Evolutionary conservation across 2,888 invertebrate genomes (phyloP), one percentile per base, ranked within the genome.

Genomic region (Coecobrya sp.): DNA sequence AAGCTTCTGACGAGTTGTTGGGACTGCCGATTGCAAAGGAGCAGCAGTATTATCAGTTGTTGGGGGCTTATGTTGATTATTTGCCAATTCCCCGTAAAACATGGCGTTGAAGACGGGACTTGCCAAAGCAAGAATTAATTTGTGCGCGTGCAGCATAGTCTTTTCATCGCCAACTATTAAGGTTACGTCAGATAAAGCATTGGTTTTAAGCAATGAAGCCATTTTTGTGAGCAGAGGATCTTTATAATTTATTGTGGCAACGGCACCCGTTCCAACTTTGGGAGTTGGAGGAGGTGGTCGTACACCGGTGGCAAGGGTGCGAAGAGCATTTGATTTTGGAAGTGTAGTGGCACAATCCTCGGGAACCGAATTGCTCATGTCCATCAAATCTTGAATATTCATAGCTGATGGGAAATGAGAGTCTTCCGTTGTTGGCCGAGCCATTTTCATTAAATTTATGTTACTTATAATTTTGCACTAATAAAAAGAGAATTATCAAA

Each of bases 101-200:
- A 94, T 94, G 70, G 94, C 93, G 1, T 92, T 88, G 76, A 94
- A 94, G 25, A 94, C 94, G 8, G 94, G 94, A 62, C 93, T 94
- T 1, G 93, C 85, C 42, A 93, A 81, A 5, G 93, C 93, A 49
- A 94, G 85, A 27, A 94, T 92, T 13, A 94, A 65, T 76, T 93
- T 94, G 73, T 94, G 94, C 10, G 93, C 93, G 49, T 62, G 19
- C 11, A 94, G 73, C 16, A 92, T 85, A 11, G 19, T 13, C 68
- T 85, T 59, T 16, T 73, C 86, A n/a, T 85, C 89, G 5, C 93
- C 93, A 25, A 94, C 86, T 45, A 93, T 2, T 49, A 94, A 90
- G n/a, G 65, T 92, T 19, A 93, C 93, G 59, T 94, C 94, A 19
- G 92, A 42, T 36, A 93, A 84, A 11, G 88, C 86, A 13, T 70